phyloP scores from a whole-genome alignment of 2,888 invertebrate genomes.

The Microctonus brassicae region DNA sequence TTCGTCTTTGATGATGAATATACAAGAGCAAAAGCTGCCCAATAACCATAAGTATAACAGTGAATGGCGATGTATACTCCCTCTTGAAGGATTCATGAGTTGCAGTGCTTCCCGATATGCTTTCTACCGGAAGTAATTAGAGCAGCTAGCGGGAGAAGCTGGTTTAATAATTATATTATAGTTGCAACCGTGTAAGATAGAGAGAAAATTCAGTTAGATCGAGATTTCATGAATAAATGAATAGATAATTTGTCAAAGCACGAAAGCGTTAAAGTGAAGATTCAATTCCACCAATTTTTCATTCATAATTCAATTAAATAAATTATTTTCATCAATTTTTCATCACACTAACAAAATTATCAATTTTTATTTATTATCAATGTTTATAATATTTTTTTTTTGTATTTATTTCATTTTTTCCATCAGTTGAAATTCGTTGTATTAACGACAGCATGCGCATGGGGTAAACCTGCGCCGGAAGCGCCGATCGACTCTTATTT shows the following conservation, averaged over 20 bases:
- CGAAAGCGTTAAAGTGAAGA: constrained; percentile 43
- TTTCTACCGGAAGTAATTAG: constrained; percentile 52
- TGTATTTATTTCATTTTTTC: neutral
- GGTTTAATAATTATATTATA: constrained; percentile 34
- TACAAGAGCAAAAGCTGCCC: neutral
- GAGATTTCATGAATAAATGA: constrained; percentile 19
- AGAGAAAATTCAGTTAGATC: constrained; percentile 8
- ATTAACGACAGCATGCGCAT: constrained; percentile 45
- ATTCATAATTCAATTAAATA: neutral
- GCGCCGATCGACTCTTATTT: constrained; percentile 73
- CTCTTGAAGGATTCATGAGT: constrained; percentile 1
- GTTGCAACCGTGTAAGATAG: constrained; percentile 17
- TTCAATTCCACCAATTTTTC: constrained; percentile 7
- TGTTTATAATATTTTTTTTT: neutral
- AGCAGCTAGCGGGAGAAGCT: constrained; percentile 37
- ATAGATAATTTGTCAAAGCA: constrained; percentile 24
- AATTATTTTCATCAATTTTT: neutral
- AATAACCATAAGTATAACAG: neutral
- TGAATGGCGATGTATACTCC: neutral
- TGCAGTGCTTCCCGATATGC: constrained; percentile 36
- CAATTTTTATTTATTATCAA: neutral
- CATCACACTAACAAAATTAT: neutral
- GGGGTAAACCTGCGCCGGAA: constrained; percentile 72
- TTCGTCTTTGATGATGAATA: neutral
- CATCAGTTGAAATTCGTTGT: constrained; percentile 46